These are phyloP conservation scores for Drosophila aldrichi DNA, from an alignment of 2,888 invertebrate species.

Conservation along the genomic window DNA sequence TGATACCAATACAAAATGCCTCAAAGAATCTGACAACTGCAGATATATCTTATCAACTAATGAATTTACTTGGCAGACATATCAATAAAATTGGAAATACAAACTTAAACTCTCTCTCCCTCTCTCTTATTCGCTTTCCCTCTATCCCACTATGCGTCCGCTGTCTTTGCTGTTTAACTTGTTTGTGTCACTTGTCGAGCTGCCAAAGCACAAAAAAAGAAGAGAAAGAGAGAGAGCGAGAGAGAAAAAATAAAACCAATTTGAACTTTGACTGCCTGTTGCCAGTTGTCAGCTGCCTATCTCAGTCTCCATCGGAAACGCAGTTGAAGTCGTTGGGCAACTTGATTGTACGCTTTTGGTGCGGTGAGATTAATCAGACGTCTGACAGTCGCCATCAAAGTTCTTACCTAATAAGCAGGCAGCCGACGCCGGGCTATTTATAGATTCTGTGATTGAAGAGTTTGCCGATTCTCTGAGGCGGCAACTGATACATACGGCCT, in stretches of 20 bases:
- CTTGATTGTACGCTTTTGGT: slow-evolving; percentile 38
- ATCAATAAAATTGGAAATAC: not conserved
- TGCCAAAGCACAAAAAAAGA: slow-evolving; percentile 16
- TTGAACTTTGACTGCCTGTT: slow-evolving; percentile 39
- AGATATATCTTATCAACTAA: not conserved
- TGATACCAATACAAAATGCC: not conserved
- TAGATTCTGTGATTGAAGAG: slow-evolving; percentile 43
- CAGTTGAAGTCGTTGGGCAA: not conserved
- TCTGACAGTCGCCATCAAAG: slow-evolving; percentile 30
- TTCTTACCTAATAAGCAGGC: slow-evolving; percentile 44
- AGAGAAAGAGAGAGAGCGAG: not conserved
- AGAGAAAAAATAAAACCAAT: slow-evolving; percentile 14
- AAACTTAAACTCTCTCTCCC: not conserved
- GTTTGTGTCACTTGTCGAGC: slow-evolving; percentile 41
- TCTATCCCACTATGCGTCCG: not conserved
- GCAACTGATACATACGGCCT: slow-evolving; percentile 30
- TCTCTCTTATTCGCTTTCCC: not conserved
- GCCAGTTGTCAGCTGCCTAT: slow-evolving; percentile 18
- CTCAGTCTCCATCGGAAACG: not conserved
- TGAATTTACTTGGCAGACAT: not conserved
- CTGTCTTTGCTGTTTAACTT: slow-evolving; percentile 23
- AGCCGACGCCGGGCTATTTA: slow-evolving; percentile 41
- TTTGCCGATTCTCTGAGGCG: slow-evolving; percentile 24
- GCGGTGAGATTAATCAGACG: slow-evolving; percentile 45
- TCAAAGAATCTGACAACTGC: too few species aligned